Evolutionary conservation across 2,797 vertebrate genomes (phyloP).

Genomic region (Sebastes melanostomus): DNA sequence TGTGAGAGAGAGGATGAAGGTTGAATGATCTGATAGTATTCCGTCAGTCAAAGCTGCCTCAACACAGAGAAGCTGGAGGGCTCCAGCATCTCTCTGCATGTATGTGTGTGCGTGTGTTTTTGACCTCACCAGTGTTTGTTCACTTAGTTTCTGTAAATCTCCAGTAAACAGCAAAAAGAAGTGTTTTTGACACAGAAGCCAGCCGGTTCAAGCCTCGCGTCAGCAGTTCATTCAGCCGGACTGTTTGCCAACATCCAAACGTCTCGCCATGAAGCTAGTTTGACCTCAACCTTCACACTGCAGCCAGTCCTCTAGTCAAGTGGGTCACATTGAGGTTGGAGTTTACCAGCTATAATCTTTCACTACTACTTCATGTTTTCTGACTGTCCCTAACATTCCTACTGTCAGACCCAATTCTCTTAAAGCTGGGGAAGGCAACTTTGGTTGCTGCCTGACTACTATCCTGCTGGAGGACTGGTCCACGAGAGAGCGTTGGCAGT

Average conservation of each 20-base stretch:
- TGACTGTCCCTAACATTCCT: neutral
- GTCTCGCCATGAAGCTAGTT: neutral
- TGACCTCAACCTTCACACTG: neutral
- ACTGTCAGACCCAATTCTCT: neutral
- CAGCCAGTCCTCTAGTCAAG: neutral
- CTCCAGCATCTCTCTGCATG: neutral
- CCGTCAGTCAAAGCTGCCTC: constrained; percentile 34
- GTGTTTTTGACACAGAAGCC: neutral
- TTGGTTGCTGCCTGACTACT: neutral
- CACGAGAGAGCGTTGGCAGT: neutral
- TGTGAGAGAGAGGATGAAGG: constrained; percentile 1
- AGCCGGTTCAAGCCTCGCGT: neutral
- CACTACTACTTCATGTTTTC: neutral
- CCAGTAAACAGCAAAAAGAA: neutral
- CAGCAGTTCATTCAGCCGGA: neutral
- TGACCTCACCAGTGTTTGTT: constrained; percentile 4
- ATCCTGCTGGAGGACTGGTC: neutral
- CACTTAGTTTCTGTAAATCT: constrained; percentile 2
- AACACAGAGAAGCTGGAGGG: constrained; percentile 14
- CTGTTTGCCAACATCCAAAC: neutral
- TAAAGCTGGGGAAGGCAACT: neutral
- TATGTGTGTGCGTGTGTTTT: neutral
- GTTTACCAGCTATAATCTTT: neutral
- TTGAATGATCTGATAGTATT: constrained; percentile 35
- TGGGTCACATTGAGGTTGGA: neutral